Conservation (phyloP, 2,888 invertebrate species). For the Pogonocherus hispidulus region DNA sequence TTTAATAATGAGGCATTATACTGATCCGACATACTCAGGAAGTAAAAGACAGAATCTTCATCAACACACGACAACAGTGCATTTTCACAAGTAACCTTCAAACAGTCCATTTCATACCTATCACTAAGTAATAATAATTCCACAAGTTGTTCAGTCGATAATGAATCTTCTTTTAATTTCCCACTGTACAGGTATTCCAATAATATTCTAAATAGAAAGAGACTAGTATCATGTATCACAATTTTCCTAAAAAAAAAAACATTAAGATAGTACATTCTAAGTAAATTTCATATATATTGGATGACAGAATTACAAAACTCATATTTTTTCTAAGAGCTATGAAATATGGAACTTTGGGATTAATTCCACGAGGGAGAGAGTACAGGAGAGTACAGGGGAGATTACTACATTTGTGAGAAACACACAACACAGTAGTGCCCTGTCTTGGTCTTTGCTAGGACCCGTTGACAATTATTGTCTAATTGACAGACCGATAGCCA, state of each 20-base stretch:
- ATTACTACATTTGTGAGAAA: too few species aligned
- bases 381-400: too few species aligned
- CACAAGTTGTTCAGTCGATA: constrained; percentile 72
- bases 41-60: constrained; percentile 75
- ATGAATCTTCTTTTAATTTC: constrained; percentile 69
- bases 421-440: too few species aligned
- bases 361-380: too few species aligned
- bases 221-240: constrained; percentile 76
- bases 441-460: too few species aligned
- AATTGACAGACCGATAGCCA: too few species aligned
- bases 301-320: too few species aligned
- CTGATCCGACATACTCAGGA: constrained; percentile 77
- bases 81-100: constrained; percentile 76
- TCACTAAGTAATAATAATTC: constrained; percentile 78
- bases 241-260: constrained; percentile 72
- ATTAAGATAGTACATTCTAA: too few species aligned
- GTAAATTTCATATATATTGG: too few species aligned
- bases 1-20: constrained; percentile 73
- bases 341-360: too few species aligned
- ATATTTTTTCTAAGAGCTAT: too few species aligned
- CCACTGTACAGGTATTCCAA: constrained; percentile 78
- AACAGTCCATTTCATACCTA: constrained; percentile 74
- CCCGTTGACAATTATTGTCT: too few species aligned
- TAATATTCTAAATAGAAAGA: constrained; percentile 74
- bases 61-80: constrained; percentile 74